These are phyloP conservation scores for Zaprionus bogoriensis DNA, from an alignment of 2,888 invertebrate genomes.

Conservation along the genomic window DNA sequence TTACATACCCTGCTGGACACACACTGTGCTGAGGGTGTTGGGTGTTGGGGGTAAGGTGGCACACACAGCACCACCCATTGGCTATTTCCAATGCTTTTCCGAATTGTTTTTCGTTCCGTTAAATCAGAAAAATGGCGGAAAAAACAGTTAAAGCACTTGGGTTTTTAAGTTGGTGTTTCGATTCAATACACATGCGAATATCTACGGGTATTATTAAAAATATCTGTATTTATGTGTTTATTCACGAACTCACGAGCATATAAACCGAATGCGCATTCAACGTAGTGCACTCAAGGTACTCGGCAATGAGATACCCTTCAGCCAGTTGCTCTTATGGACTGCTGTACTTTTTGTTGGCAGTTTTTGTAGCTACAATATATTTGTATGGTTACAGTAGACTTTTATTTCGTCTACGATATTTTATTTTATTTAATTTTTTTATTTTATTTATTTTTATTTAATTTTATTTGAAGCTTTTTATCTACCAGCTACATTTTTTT, in stretches of 20 bases:
- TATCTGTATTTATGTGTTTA: conserved; percentile 5
- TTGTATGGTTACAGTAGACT: too few species aligned
- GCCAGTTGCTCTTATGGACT: too few species aligned
- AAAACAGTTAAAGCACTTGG: conserved; percentile 31
- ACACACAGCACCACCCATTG: conserved; percentile 28
- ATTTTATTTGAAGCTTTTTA: too few species aligned
- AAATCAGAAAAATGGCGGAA: conserved; percentile 31
- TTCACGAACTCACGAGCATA: not conserved
- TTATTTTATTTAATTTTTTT: too few species aligned
- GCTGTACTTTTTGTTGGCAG: too few species aligned
- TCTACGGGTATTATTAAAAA: not conserved
- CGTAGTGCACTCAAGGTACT: too few species aligned
- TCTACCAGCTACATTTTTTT: too few species aligned
- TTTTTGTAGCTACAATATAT: too few species aligned
- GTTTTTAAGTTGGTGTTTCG: conserved; percentile 18
- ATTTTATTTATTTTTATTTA: too few species aligned
- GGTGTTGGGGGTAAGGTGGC: too few species aligned
- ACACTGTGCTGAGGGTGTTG: not conserved
- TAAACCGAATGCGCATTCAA: not conserved
- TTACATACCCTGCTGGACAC: conserved; percentile 6
- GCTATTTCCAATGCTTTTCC: conserved; percentile 38
- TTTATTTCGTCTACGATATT: too few species aligned
- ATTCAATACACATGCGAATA: conserved; percentile 5
- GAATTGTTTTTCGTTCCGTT: conserved; percentile 41
- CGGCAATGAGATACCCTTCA: not conserved